A percentile compares a stretch with the other conserved stretches of the same genome.
Evolutionary conservation across 2,797 vertebrate species (phyloP).

Genomic region (Danio albolineatus): DNA sequence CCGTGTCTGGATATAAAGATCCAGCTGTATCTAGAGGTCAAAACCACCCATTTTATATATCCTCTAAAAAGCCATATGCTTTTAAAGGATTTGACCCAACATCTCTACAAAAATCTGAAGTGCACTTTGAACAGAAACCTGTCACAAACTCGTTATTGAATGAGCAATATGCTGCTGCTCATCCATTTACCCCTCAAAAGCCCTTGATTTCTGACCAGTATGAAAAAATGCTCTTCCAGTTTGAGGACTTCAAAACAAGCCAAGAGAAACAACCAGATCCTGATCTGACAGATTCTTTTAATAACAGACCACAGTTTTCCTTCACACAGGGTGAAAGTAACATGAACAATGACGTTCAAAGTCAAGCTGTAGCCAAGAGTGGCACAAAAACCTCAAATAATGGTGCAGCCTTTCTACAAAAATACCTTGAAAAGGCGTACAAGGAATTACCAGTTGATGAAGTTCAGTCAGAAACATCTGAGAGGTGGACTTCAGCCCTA

Average conservation of each 20-base stretch:
- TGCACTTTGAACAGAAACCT: conserved; percentile 3
- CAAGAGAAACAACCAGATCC: not conserved
- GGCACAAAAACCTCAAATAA: not conserved
- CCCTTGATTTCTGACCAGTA: not conserved
- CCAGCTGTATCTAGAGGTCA: not conserved
- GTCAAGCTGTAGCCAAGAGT: not conserved
- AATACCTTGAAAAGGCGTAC: not conserved
- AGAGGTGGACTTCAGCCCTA: not conserved
- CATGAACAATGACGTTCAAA: not conserved
- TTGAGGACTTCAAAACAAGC: not conserved
- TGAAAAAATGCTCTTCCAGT: not conserved
- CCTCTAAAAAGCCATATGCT: conserved; percentile 23
- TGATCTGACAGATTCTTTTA: not conserved
- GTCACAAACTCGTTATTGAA: not conserved
- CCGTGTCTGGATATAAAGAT: not conserved
- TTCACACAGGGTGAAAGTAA: not conserved
- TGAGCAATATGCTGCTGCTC: not conserved
- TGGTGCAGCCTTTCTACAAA: not conserved
- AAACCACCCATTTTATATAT: conserved; percentile 4
- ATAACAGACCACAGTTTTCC: not conserved
- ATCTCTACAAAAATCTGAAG: not conserved
- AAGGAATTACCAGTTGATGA: not conserved
- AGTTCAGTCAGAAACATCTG: conserved; percentile 17
- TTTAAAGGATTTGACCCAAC: not conserved
- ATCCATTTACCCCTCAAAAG: not conserved